A percentile compares a stretch with the other conserved stretches of the same genome.
phyloP scores from a whole-genome alignment of 37 sponge, comb jelly and placozoan genomes.

The Oopsacas minuta region DNA sequence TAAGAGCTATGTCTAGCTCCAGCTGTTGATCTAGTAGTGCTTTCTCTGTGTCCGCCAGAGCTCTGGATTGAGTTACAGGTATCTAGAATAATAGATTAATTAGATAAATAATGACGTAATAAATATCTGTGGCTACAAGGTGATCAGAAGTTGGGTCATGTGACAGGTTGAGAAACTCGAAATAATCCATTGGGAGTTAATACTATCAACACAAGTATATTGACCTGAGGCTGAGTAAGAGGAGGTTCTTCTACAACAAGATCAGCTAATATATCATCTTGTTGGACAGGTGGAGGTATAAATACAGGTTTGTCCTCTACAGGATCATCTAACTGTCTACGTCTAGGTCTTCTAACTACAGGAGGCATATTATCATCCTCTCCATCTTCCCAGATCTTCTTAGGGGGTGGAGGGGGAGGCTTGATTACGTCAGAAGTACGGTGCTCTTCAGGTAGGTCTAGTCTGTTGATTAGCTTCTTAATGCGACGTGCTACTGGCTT shows the following conservation, averaged over 20 bases:
- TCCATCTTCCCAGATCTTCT: conserved; percentile 2
- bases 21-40: neutral
- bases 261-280: no score
- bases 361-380: neutral
- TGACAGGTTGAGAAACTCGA: no score
- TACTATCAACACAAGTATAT: no score
- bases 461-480: neutral
- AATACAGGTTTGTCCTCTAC: neutral
- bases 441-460: neutral
- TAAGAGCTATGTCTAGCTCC: neutral
- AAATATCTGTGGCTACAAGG: neutral
- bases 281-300: no score
- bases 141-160: no score
- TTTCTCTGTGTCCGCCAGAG: neutral
- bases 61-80: neutral
- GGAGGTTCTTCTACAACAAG: no score
- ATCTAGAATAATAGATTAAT: neutral
- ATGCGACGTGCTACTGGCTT: neutral
- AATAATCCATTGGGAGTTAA: no score
- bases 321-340: conserved; percentile 6
- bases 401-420: neutral
- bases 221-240: no score
- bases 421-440: neutral
- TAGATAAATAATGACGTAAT: neutral
- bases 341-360: neutral